These are phyloP conservation scores for Pharmacophagus antenor DNA, from an alignment of 2,888 invertebrate genomes.

Conservation along the genomic window DNA sequence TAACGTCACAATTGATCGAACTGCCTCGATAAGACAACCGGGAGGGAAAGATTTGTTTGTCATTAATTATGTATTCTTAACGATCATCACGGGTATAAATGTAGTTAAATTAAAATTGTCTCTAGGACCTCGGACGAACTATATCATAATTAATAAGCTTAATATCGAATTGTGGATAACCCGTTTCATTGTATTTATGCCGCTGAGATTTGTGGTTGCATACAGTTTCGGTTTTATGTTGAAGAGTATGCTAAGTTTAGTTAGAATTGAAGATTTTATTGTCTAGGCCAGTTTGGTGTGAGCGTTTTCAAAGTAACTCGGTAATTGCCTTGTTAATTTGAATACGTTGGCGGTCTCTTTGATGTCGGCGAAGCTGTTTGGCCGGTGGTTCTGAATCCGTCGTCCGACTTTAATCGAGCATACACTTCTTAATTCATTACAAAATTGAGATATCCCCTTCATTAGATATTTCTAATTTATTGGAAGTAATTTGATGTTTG, in stretches of 20 bases:
- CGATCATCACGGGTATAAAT: conserved; percentile 40
- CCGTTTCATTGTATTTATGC: background rate
- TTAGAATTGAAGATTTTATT: conserved; percentile 53
- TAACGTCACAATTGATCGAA: conserved; percentile 76
- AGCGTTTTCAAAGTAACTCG: conserved; percentile 61
- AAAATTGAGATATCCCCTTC: conserved; percentile 60
- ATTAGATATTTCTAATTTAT: conserved; percentile 67
- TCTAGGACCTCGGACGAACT: too few species aligned
- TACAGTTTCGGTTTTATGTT: background rate
- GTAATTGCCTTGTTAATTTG: conserved; percentile 77
- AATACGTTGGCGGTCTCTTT: conserved; percentile 65
- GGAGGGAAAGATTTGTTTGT: conserved; percentile 70
- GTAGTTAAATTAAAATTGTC: conserved; percentile 27
- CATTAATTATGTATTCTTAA: conserved; percentile 66
- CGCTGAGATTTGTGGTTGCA: background rate
- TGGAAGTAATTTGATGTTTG: conserved; percentile 45
- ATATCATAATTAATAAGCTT: conserved; percentile 24
- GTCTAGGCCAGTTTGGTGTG: conserved; percentile 47
- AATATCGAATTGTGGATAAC: background rate
- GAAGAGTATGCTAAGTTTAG: conserved; percentile 34
- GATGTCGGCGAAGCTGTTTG: conserved; percentile 61
- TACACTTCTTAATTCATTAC: conserved; percentile 54
- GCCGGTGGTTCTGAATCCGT: conserved; percentile 63
- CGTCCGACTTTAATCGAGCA: conserved; percentile 51
- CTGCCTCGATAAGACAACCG: conserved; percentile 63